Conservation (phyloP, 2,113 vertebrate genomes). For the Zeus faber region DNA sequence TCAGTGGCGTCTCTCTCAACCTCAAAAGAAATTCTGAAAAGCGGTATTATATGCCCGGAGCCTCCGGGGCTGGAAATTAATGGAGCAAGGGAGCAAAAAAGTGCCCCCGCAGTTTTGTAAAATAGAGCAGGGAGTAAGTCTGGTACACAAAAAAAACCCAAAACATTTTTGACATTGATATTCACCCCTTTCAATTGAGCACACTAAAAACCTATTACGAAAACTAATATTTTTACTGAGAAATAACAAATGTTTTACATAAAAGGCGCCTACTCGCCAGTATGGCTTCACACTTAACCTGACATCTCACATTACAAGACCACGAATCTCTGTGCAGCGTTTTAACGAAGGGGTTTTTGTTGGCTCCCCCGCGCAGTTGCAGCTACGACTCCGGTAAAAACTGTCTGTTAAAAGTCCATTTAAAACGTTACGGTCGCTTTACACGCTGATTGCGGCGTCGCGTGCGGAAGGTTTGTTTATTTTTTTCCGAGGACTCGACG, state of each 20-base stretch:
- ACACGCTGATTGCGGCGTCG: neutral
- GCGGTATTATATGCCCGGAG: neutral
- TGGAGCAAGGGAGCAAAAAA: neutral
- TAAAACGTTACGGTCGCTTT: conserved; percentile 7
- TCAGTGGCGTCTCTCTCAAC: neutral
- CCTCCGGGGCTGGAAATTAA: neutral
- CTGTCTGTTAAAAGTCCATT: conserved; percentile 8
- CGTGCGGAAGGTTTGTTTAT: neutral
- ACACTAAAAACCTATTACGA: neutral
- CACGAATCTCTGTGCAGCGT: too few species aligned
- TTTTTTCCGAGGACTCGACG: neutral
- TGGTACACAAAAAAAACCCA: neutral
- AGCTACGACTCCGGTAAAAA: neutral
- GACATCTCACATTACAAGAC: neutral
- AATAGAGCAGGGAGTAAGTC: neutral
- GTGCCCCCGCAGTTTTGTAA: neutral
- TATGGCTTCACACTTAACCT: neutral
- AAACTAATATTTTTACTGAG: neutral
- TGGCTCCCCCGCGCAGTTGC: neutral
- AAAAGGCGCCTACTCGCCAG: neutral
- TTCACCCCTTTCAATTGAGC: neutral
- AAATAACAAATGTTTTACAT: neutral
- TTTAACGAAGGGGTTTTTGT: conserved; percentile 5
- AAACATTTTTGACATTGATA: too few species aligned
- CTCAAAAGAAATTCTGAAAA: neutral